Percentiles rank a stretch among this genome's conserved stretches.
phyloP scores from a whole-genome alignment of 2,888 invertebrate genomes.

The Corbicula japonica region DNA sequence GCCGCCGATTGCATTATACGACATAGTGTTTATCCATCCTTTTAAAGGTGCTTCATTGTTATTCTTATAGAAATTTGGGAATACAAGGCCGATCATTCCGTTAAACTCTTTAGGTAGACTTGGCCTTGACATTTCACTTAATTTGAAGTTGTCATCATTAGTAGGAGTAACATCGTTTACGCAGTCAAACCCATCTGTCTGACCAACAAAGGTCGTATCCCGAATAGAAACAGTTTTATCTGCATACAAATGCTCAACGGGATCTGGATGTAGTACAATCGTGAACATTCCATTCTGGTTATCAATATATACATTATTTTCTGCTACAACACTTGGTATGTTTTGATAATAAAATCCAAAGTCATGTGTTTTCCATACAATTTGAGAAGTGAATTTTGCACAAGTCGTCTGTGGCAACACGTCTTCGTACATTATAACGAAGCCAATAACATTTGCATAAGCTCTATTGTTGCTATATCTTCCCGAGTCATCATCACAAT shows the following conservation, averaged over 20 bases:
- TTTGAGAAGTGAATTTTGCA: conserved; percentile 71
- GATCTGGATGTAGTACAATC: conserved; percentile 73
- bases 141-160: conserved; percentile 63
- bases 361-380: conserved; percentile 75
- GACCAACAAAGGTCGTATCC: conserved; percentile 78
- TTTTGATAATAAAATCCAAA: conserved; percentile 78
- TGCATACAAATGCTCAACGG: conserved; percentile 61
- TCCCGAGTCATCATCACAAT: conserved; percentile 59
- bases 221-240: conserved; percentile 68
- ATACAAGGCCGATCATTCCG: conserved; percentile 71
- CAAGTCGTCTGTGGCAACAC: conserved; percentile 69
- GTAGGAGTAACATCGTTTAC: conserved; percentile 51
- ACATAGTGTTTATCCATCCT: conserved; percentile 73
- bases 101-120: conserved; percentile 37
- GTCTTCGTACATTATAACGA: too few relatives aligned
- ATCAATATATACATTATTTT: conserved; percentile 73
- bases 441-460: conserved; percentile 66
- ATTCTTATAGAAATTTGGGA: conserved; percentile 70
- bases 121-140: conserved; percentile 51
- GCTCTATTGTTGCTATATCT: conserved; percentile 71
- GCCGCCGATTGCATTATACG: conserved; percentile 75
- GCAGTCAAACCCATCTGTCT: conserved; percentile 76
- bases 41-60: conserved; percentile 78
- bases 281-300: conserved; percentile 76
- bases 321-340: conserved; percentile 47